A percentile compares a stretch with the other conserved stretches of the same genome.
Evolutionary conservation across 1,140 invertebrate species (phyloP).

Genomic region (Elymnias hypermnestra): DNA sequence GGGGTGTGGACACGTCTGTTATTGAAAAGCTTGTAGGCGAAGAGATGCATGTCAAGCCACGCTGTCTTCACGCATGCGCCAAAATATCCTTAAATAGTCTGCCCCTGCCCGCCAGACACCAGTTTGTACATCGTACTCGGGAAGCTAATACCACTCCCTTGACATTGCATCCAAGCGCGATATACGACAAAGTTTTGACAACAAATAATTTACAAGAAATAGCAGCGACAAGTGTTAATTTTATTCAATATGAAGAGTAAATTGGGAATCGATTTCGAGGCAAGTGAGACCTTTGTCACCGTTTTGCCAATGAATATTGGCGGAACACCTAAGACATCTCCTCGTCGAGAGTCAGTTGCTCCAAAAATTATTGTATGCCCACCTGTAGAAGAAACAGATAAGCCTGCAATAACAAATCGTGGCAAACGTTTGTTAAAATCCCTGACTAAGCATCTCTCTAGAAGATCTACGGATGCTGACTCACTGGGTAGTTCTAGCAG

Average conservation of each 20-base stretch:
- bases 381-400: constrained; percentile 59
- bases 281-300: constrained; percentile 47
- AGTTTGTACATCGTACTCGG: constrained; percentile 38
- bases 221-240: constrained; percentile 29
- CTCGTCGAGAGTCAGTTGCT: constrained; percentile 46
- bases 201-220: constrained; percentile 9
- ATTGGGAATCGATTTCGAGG: constrained; percentile 45
- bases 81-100: constrained; percentile 38
- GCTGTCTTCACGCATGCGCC: constrained; percentile 41
- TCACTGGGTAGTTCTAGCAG: constrained; percentile 78
- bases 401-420: constrained; percentile 61
- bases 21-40: constrained; percentile 18
- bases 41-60: constrained; percentile 17
- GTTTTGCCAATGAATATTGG: constrained; percentile 43
- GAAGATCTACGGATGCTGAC: constrained; percentile 75
- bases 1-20: constrained; percentile 14
- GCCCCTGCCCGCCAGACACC: constrained; percentile 21
- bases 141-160: constrained; percentile 26
- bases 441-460: constrained; percentile 77
- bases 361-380: constrained; percentile 72
- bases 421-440: constrained; percentile 78
- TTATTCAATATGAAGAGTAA: constrained; percentile 58
- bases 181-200: constrained; percentile 42
- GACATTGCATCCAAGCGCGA: constrained; percentile 21
- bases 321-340: constrained; percentile 30